Evolutionary conservation across 2,113 vertebrate species (phyloP), one percentile per base, ranked within the genome.

Genomic region (Rhinoderma darwinii): DNA sequence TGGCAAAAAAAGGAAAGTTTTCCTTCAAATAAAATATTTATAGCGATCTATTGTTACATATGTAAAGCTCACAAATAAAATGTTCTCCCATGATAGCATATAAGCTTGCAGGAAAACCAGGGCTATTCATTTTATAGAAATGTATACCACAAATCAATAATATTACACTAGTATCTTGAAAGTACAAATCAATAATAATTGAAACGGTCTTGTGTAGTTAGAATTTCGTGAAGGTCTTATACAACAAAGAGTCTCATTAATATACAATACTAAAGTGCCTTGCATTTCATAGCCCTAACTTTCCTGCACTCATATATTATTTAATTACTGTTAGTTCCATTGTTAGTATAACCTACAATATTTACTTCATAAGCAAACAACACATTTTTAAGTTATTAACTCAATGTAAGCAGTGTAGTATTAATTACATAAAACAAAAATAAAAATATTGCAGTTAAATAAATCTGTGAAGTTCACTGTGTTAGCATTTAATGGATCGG

Each of bases 161-260:
- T n/a, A 27, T 76, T 27, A 50, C 74, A 47, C 74, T 20, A 50
- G 74, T 41, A 47, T 76, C 74, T 76, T 76, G 74, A 47, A 76
- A 76, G 74, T 30, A 7, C 74, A 76, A 27, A 76, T 76, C 74
- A 47, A 76, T 76, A 76, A 76, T 76, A 76, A 76, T 76, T 76
- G 74, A 76, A 76, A 76, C 74, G 47, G 74, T 76, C 74, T 76
- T 47, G 43, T 76, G 74, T 30, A 76, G 74, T 76, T 76, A 76
- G 74, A 76, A 76, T 76, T 76, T 76, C 74, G 9, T 27, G 74
- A 76, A 76, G 74, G 41, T 12, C 27, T 76, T 76, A 76, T 30
- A 76, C 41, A 43, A 76, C 41, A 76, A 47, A 76, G 25, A 76
- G 74, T 76, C 39, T 47, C 44, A 50, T 76, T 76, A 76, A 76